These are phyloP conservation scores for Chaenodraco wilsoni DNA, from an alignment of 2,797 vertebrate genomes.

Conservation along the genomic window DNA sequence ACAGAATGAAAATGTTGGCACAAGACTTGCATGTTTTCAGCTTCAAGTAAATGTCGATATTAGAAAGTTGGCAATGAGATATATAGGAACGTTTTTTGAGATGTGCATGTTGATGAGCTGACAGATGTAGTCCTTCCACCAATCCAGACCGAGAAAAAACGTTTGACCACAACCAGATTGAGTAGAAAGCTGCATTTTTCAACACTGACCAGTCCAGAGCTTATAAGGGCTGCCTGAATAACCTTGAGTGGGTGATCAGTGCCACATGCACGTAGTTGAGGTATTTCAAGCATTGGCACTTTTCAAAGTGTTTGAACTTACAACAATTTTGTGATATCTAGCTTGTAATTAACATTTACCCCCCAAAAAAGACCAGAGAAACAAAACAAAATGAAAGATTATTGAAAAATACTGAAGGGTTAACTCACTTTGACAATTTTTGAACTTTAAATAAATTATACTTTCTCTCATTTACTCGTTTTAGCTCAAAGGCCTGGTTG, in stretches of 20 bases:
- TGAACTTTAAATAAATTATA: slow-evolving; percentile 60
- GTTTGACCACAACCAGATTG: slow-evolving; percentile 59
- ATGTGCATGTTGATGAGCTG: slow-evolving; percentile 61
- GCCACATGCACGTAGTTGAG: slow-evolving; percentile 81
- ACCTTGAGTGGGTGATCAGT: slow-evolving; percentile 70
- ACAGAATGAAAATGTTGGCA: slow-evolving; percentile 73
- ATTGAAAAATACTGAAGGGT: slow-evolving; percentile 65
- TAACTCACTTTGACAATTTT: slow-evolving; percentile 55
- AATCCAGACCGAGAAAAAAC: slow-evolving; percentile 52
- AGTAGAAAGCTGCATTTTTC: slow-evolving; percentile 72
- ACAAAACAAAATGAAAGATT: slow-evolving; percentile 51
- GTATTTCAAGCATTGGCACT: slow-evolving; percentile 87
- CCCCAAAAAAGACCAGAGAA: slow-evolving; percentile 42
- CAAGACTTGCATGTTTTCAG: slow-evolving; percentile 75
- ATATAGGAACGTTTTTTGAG: slow-evolving; percentile 42
- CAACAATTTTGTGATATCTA: slow-evolving; percentile 69
- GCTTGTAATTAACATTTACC: slow-evolving; percentile 53
- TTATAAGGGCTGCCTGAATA: slow-evolving; percentile 71
- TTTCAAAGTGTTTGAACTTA: slow-evolving; percentile 70
- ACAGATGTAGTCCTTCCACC: slow-evolving; percentile 55
- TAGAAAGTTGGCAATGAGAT: slow-evolving; percentile 67
- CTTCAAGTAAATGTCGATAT: slow-evolving; percentile 77
- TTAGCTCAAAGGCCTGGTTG: slow-evolving; percentile 78
- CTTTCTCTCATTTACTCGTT: slow-evolving; percentile 53
- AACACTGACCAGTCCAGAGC: slow-evolving; percentile 74